Conservation (phyloP, 2,888 invertebrate species). For the Lasioglossum marginatum region DNA sequence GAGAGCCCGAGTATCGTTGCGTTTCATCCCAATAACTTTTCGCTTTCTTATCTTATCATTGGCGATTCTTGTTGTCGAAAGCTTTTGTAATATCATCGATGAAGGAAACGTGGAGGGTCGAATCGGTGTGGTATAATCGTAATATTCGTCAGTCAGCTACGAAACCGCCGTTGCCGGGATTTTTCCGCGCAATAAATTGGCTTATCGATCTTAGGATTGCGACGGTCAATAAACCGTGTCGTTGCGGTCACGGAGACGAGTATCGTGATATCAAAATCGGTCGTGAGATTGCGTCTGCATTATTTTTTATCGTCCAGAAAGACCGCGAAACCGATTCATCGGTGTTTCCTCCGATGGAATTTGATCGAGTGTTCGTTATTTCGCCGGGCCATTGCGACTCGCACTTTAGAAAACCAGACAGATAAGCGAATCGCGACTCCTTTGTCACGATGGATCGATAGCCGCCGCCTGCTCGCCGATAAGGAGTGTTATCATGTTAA, state of each 20-base stretch:
- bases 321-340: not conserved
- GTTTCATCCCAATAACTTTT: not conserved
- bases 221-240: not conserved
- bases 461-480: conserved; percentile 33
- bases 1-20: not conserved
- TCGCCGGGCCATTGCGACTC: not conserved
- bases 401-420: not conserved
- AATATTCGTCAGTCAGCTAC: not conserved
- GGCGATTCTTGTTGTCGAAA: not conserved
- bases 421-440: conserved; percentile 37
- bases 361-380: not conserved
- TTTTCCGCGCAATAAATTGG: not conserved
- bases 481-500: conserved; percentile 31
- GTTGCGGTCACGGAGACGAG: not conserved
- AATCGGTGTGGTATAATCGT: not conserved
- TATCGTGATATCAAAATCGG: not conserved
- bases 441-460: conserved; percentile 43
- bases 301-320: not conserved
- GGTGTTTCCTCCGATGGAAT: not conserved
- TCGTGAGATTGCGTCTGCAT: not conserved
- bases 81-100: not conserved
- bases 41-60: not conserved
- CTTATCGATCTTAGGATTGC: not conserved
- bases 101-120: not conserved
- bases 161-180: not conserved